phyloP scores from a whole-genome alignment of 37 sponge, comb jelly and placozoan genomes.

The Agelas oroides region DNA sequence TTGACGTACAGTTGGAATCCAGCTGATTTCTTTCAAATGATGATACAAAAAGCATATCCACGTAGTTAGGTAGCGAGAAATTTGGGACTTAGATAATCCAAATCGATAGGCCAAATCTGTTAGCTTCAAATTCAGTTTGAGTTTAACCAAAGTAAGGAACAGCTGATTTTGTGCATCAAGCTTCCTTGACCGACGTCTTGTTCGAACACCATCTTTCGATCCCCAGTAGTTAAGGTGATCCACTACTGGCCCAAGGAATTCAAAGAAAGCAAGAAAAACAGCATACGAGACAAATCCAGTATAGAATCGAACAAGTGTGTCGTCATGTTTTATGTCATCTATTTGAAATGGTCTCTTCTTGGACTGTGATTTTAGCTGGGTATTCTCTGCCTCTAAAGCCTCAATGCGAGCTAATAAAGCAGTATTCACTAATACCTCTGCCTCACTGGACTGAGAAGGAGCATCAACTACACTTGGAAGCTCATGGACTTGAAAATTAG shows the following conservation, averaged over 20 bases:
- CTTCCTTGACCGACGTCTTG: too few species aligned
- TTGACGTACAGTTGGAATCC: constrained; percentile 31
- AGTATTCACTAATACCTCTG: too few species aligned
- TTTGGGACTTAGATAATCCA: constrained; percentile 10
- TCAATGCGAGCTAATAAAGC: too few species aligned
- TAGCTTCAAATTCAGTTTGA: constrained; percentile 18
- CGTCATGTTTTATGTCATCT: too few species aligned
- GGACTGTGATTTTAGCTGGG: too few species aligned
- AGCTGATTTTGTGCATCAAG: constrained; percentile 23
- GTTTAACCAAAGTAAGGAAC: constrained; percentile 23
- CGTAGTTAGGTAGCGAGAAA: constrained; percentile 25
- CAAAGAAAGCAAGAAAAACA: constrained; percentile 18
- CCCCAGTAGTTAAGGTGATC: constrained; percentile 47
- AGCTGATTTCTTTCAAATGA: constrained; percentile 28
- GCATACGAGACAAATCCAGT: constrained; percentile 38
- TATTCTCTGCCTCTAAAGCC: too few species aligned
- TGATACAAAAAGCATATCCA: constrained; percentile 37
- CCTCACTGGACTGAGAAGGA: too few species aligned
- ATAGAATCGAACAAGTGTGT: background rate
- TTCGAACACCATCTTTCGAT: background rate
- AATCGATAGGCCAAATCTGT: constrained; percentile 28
- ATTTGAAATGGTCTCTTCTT: background rate
- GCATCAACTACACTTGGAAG: too few species aligned
- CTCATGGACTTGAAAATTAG: too few species aligned
- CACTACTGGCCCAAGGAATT: constrained; percentile 42